Percentiles rank a stretch among this genome's conserved stretches.
Conservation (phyloP, 2,113 vertebrate species). For the Bos javanicus region DNA sequence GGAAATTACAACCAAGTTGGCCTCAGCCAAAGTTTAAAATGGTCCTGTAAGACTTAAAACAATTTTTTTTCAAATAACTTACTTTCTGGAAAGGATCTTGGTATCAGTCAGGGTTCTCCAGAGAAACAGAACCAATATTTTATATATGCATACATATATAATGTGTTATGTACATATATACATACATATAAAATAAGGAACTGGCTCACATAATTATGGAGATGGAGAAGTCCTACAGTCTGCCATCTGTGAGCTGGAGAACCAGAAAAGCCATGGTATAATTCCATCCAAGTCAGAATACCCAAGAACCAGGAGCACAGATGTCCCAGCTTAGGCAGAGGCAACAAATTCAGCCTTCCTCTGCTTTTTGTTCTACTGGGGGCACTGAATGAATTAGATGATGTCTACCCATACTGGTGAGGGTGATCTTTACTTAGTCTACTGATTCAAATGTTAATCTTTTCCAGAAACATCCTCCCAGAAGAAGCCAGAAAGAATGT, state of each 20-base stretch:
- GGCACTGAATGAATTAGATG: neutral
- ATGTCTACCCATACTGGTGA: neutral
- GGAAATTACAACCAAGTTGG: slow-evolving; percentile 44
- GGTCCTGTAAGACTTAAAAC: neutral
- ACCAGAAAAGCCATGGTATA: neutral
- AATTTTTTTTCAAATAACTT: slow-evolving; percentile 8
- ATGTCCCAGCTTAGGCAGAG: neutral
- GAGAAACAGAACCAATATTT: neutral
- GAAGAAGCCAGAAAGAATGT: neutral
- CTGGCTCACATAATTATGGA: neutral
- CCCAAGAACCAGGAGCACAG: neutral
- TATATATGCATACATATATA: neutral
- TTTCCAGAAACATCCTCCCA: neutral
- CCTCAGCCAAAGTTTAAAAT: slow-evolving; percentile 43
- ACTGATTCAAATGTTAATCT: neutral
- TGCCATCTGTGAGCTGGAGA: neutral
- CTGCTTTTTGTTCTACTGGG: neutral
- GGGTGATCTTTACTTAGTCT: neutral
- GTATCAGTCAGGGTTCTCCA: slow-evolving; percentile 7
- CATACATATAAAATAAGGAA: neutral
- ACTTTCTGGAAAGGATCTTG: slow-evolving; percentile 35
- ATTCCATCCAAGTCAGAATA: neutral
- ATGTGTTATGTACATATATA: neutral
- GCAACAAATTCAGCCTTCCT: neutral
- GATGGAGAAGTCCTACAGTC: neutral